phyloP scores from a whole-genome alignment of 2,888 invertebrate genomes.

The Cybosia mesomella region DNA sequence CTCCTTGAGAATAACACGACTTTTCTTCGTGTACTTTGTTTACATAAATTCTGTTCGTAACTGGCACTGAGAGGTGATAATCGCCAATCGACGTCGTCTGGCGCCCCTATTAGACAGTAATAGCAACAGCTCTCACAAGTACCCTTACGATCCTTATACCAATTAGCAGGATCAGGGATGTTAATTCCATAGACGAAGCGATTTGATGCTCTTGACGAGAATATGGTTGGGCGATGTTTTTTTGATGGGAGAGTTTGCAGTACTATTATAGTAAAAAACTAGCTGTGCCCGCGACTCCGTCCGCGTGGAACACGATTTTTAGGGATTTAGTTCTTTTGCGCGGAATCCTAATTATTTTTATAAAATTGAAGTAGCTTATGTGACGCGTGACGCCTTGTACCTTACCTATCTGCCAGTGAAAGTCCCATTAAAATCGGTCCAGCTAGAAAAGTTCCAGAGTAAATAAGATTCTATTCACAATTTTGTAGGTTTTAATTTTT shows the following conservation, averaged over 20 bases:
- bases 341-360: too few relatives aligned
- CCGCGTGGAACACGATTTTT: too few relatives aligned
- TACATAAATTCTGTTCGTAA: not conserved
- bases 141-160: conserved; percentile 8
- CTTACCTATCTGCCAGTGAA: too few relatives aligned
- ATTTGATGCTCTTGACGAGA: not conserved
- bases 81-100: not conserved
- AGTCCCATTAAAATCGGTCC: too few relatives aligned
- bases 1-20: not conserved
- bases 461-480: too few relatives aligned
- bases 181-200: conserved; percentile 16
- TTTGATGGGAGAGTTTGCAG: not conserved
- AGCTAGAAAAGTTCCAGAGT: too few relatives aligned
- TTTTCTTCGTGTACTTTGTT: not conserved
- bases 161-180: conserved; percentile 27
- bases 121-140: not conserved
- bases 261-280: too few relatives aligned
- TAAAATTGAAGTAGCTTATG: too few relatives aligned
- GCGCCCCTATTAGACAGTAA: not conserved
- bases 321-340: too few relatives aligned
- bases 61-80: not conserved
- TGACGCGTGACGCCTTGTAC: too few relatives aligned
- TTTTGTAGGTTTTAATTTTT: too few relatives aligned
- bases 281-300: too few relatives aligned
- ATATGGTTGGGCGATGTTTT: not conserved